A percentile compares a stretch with the other conserved stretches of the same genome.
These are phyloP conservation scores for Automeris io DNA, from an alignment of 2,888 invertebrate species.

Conservation along the genomic window DNA sequence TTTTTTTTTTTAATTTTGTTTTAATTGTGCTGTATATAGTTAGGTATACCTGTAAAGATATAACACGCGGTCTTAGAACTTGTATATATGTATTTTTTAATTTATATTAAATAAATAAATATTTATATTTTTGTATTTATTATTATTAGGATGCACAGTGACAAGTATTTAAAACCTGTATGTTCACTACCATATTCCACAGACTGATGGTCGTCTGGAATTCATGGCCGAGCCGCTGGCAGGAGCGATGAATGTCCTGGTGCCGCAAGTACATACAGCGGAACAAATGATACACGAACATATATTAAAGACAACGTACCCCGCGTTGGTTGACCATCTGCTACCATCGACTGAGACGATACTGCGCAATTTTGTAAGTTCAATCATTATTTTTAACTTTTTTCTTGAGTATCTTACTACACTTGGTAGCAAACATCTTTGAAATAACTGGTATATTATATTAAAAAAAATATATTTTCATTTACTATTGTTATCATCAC, in stretches of 20 bases:
- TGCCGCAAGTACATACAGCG: constrained; percentile 49
- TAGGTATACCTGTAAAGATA: too few species aligned
- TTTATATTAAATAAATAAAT: not conserved
- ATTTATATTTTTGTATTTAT: not conserved
- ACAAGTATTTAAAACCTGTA: too few species aligned
- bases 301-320: constrained; percentile 60
- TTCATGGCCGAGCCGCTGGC: constrained; percentile 63
- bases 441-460: too few species aligned
- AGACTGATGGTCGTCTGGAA: constrained; percentile 69
- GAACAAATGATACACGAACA: constrained; percentile 67
- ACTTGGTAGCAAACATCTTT: too few species aligned
- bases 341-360: constrained; percentile 66
- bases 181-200: constrained; percentile 8
- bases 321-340: constrained; percentile 57
- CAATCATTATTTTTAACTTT: not conserved
- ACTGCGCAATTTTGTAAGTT: constrained; percentile 54
- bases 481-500: too few species aligned
- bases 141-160: too few species aligned
- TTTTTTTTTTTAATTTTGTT: too few species aligned
- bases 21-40: too few species aligned
- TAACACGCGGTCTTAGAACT: too few species aligned
- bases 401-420: too few species aligned
- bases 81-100: constrained; percentile 14
- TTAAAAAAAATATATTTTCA: too few species aligned
- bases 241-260: constrained; percentile 49